These are phyloP conservation scores for Hypena proboscidalis DNA, from an alignment of 2,888 invertebrate genomes.

Conservation along the genomic window DNA sequence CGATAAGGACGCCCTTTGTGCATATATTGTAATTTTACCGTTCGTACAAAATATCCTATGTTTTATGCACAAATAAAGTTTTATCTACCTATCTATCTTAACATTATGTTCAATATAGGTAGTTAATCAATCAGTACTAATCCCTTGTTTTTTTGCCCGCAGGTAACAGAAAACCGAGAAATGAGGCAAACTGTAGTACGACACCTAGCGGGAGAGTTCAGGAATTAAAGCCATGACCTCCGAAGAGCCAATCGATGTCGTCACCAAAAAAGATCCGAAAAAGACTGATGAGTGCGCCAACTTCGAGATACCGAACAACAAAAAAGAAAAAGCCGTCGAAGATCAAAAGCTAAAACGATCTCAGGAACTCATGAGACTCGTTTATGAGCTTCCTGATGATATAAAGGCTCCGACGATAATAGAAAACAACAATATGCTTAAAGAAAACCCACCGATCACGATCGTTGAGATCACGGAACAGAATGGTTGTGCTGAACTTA, in stretches of 20 bases:
- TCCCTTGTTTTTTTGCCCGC: conserved; percentile 27
- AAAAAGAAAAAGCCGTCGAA: conserved; percentile 57
- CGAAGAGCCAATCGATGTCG: conserved; percentile 76
- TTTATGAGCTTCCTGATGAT: conserved; percentile 79
- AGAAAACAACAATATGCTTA: conserved; percentile 76
- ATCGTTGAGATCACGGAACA: conserved; percentile 79
- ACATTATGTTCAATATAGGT: conserved; percentile 10
- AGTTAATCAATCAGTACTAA: conserved; percentile 11
- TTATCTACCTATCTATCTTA: conserved; percentile 5
- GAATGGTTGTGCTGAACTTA: conserved; percentile 77
- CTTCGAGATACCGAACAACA: conserved; percentile 61
- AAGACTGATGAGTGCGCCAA: conserved; percentile 65
- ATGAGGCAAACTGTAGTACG: conserved; percentile 54
- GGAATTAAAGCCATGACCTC: conserved; percentile 75
- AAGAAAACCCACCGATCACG: conserved; percentile 78
- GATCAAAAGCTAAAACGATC: conserved; percentile 59
- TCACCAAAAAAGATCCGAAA: conserved; percentile 67
- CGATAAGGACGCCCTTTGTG: too few species aligned
- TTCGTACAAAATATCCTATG: too few species aligned
- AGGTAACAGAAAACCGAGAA: conserved; percentile 51
- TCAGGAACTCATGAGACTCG: conserved; percentile 76
- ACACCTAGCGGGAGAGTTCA: conserved; percentile 39
- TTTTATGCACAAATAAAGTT: too few species aligned
- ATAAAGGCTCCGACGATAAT: conserved; percentile 57
- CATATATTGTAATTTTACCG: too few species aligned